Evolutionary conservation across 2,797 vertebrate genomes (phyloP), one percentile per base, ranked within the genome.

Genomic region (Selene dorsalis): DNA sequence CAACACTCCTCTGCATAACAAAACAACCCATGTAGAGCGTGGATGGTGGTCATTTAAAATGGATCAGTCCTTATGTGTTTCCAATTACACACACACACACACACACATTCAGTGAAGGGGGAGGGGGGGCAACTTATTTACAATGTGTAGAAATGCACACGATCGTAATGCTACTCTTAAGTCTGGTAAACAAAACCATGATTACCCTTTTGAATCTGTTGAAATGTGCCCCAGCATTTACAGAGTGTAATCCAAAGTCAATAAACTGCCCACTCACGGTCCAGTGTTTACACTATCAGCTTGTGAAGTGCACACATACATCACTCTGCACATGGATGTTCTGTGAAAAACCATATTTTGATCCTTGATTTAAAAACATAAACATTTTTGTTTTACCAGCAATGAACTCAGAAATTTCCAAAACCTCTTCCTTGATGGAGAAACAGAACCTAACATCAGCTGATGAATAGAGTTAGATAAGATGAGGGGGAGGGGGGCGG

Each of bases 1-100:
- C 80, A 95, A 92, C 68, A 53, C 32, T 18, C n/a, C 35, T 90
- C 87, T 88, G 86, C 93, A 94, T 87, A 84, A 94, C 93, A 94
- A 94, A 92, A 88, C 87, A 83, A 55, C 38, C 20, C 62, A 74
- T 52, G 65, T 45, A 72, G 68, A 84, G 73, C 73, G 77, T 69
- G 71, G 83, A 91, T 71, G 63, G 88, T 45, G 72, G 66, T 70
- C 85, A 81, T 89, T 87, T 84, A 80, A 71, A 85, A 76, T 73
- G 72, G 83, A 88, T 87, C 77, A 82, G 60, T 73, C 48, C 65
- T 87, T 86, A 87, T 87, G 86, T 83, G 86, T 85, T 89, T 89
- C 69, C 83, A 82, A 64, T 88, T 84, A 35, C 32, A 35, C 7
- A 32, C 30, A 76, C 84, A 86, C 84, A 77, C 82, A 8, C 6